A percentile compares a stretch with the other conserved stretches of the same genome.
phyloP scores from a whole-genome alignment of 2,113 vertebrate genomes.

The Coturnix japonica region DNA sequence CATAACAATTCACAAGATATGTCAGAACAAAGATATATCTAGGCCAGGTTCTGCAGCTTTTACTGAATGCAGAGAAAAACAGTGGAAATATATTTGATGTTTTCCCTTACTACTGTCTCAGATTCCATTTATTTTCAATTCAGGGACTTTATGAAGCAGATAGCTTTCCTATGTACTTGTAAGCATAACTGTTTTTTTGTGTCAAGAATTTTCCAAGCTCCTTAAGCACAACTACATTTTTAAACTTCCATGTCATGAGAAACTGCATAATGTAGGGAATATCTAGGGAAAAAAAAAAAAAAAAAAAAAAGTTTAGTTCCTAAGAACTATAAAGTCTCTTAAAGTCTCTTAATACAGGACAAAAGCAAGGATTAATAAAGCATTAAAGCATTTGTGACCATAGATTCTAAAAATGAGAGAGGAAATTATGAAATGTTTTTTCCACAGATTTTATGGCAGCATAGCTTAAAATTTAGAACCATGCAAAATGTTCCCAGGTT shows the following conservation, averaged over 20 bases:
- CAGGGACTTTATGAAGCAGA: constrained; percentile 16
- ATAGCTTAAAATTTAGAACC: background rate
- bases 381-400: background rate
- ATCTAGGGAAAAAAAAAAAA: background rate
- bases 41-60: background rate
- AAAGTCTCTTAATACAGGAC: background rate
- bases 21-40: background rate
- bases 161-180: constrained; percentile 12
- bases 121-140: background rate
- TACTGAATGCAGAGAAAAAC: background rate
- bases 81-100: background rate
- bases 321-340: background rate
- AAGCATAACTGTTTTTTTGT: constrained; percentile 1
- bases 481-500: background rate
- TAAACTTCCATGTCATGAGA: background rate
- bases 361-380: background rate
- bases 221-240: constrained; percentile 3
- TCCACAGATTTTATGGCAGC: background rate
- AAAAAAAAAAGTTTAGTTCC: background rate
- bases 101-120: background rate
- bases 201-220: background rate
- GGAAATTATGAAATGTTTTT: background rate
- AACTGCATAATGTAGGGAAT: background rate
- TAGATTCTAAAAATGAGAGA: background rate
- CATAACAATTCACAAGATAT: background rate